Percentiles rank a stretch among this genome's conserved stretches.
These are phyloP conservation scores for Osmerus mordax DNA, from an alignment of 2,113 vertebrate species.

Conservation along the genomic window DNA sequence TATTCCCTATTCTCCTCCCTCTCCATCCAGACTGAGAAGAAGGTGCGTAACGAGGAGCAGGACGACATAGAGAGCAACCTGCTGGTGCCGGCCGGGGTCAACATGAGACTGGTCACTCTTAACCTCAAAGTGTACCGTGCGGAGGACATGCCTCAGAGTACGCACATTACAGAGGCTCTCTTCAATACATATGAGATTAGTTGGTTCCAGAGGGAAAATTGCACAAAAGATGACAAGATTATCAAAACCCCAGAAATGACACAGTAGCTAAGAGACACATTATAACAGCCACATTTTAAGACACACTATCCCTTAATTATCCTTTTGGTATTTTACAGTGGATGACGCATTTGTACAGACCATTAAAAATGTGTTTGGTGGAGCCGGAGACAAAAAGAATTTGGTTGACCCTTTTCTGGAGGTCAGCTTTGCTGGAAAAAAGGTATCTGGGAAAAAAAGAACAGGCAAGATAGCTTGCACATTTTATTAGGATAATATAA, in stretches of 20 bases:
- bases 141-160: slow-evolving; percentile 97
- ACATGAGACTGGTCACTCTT: slow-evolving; percentile 85
- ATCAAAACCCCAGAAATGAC: too few relatives aligned
- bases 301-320: background rate
- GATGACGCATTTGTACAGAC: slow-evolving; percentile 90
- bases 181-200: background rate
- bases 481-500: too few relatives aligned
- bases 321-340: slow-evolving; percentile 72
- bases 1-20: background rate
- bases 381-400: slow-evolving; percentile 87
- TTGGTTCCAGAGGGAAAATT: too few relatives aligned
- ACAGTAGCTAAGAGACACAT: too few relatives aligned
- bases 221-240: too few relatives aligned
- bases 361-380: slow-evolving; percentile 89
- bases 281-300: background rate
- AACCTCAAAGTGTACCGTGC: slow-evolving; percentile 91
- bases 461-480: too few relatives aligned
- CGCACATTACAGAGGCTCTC: background rate
- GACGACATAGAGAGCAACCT: slow-evolving; percentile 95
- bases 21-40: slow-evolving; percentile 75
- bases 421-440: slow-evolving; percentile 94
- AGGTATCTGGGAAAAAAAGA: slow-evolving; percentile 67
- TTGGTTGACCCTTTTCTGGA: slow-evolving; percentile 96
- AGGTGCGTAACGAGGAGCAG: slow-evolving; percentile 75
- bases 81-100: slow-evolving; percentile 84